phyloP scores from a whole-genome alignment of 2,113 vertebrate genomes.

The Tragelaphus buxtoni region DNA sequence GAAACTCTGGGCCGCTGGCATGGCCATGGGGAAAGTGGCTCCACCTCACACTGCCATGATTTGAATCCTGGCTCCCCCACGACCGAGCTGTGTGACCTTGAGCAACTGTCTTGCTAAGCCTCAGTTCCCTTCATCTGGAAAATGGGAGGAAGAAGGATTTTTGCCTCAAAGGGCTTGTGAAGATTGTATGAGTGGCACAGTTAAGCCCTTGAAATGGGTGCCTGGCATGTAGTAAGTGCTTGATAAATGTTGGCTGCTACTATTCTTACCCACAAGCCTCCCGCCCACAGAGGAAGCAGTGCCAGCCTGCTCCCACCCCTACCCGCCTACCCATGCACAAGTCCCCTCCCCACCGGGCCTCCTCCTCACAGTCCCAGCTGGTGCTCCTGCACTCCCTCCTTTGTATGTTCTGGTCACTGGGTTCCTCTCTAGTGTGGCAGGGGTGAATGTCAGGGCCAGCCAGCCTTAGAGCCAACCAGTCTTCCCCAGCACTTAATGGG shows the following conservation, averaged over 20 bases:
- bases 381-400: background rate
- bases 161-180: background rate
- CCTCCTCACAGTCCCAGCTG: background rate
- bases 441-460: background rate
- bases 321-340: background rate
- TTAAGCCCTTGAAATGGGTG: background rate
- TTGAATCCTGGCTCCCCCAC: background rate
- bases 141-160: background rate
- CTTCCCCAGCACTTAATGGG: background rate
- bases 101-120: background rate
- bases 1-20: background rate
- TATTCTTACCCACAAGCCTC: constrained; percentile 29
- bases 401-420: background rate
- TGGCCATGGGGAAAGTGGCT: background rate
- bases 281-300: background rate
- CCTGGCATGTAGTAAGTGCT: constrained; percentile 22
- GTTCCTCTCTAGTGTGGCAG: background rate
- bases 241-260: constrained; percentile 22
- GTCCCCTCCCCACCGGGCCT: background rate
- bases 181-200: background rate
- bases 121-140: background rate
- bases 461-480: background rate
- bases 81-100: background rate
- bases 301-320: background rate
- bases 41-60: background rate